phyloP scores from a whole-genome alignment of 2,113 vertebrate genomes.

The Tonatia bakeri region DNA sequence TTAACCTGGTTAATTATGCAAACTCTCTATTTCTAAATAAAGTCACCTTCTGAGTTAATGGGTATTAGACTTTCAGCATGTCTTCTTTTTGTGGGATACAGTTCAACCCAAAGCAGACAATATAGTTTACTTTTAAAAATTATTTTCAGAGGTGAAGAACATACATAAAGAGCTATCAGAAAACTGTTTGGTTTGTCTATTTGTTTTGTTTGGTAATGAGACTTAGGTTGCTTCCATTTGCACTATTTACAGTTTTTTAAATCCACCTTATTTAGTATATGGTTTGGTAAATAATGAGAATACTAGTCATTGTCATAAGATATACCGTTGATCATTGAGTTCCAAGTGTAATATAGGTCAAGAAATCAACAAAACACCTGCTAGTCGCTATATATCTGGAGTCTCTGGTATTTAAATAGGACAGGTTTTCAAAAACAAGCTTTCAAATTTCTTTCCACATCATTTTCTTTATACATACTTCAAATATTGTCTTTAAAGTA shows the following conservation, averaged over 20 bases:
- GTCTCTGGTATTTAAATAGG: not conserved
- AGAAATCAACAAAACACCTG: not conserved
- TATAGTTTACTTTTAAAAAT: not conserved
- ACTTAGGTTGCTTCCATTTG: not conserved
- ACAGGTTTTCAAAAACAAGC: not conserved
- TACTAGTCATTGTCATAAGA: not conserved
- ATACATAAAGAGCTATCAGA: not conserved
- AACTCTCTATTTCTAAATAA: not conserved
- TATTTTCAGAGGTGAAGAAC: not conserved
- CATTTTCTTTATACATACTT: not conserved
- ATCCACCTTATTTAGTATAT: not conserved
- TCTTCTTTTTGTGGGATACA: not conserved
- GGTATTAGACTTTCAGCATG: not conserved
- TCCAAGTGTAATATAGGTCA: not conserved
- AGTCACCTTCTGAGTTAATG: not conserved
- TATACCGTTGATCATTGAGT: not conserved
- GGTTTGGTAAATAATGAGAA: not conserved
- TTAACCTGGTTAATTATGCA: not conserved
- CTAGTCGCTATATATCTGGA: not conserved
- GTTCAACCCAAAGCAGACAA: not conserved
- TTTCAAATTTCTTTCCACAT: not conserved
- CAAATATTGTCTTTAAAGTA: not conserved
- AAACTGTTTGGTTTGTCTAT: not conserved
- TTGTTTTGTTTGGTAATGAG: not conserved
- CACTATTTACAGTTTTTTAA: not conserved